Percentiles rank a stretch among this genome's conserved stretches.
Conservation (phyloP, 2,797 vertebrate genomes). For the Protonibea diacanthus region DNA sequence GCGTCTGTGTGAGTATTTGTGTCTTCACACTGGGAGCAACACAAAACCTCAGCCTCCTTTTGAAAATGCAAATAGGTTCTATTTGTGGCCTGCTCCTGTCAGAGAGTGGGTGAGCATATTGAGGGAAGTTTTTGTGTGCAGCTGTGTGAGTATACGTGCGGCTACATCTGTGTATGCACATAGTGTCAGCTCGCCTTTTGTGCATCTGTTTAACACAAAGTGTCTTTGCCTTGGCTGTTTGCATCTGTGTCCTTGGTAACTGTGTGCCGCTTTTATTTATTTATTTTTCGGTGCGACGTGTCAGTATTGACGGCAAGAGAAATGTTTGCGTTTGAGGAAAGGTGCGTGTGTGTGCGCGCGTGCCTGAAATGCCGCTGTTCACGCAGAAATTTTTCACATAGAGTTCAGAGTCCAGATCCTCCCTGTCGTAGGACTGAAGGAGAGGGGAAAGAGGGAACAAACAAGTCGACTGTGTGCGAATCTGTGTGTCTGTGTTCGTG, state of each 20-base stretch:
- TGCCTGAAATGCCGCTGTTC: constrained; percentile 10
- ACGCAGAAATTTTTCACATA: constrained; percentile 18
- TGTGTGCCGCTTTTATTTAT: constrained; percentile 9
- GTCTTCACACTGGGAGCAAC: constrained; percentile 54
- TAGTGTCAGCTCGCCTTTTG: constrained; percentile 36
- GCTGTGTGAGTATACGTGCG: constrained; percentile 31
- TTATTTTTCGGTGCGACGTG: constrained; percentile 1
- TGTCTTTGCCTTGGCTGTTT: constrained; percentile 30
- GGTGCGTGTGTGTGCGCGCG: not conserved
- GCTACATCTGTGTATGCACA: constrained; percentile 30
- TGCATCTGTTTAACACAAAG: constrained; percentile 46
- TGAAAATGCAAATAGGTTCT: constrained; percentile 82
- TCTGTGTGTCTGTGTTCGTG: constrained; percentile 2
- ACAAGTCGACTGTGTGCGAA: constrained; percentile 22
- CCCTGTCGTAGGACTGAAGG: constrained; percentile 20
- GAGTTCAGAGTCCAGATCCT: constrained; percentile 37
- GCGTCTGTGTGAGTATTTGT: constrained; percentile 26
- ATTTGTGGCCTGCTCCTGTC: constrained; percentile 77
- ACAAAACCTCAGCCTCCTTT: constrained; percentile 66
- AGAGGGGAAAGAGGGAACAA: constrained; percentile 18
- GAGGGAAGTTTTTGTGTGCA: constrained; percentile 63
- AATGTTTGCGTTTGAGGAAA: constrained; percentile 33
- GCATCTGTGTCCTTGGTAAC: constrained; percentile 47
- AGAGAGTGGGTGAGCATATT: constrained; percentile 64
- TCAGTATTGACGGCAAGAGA: constrained; percentile 30